Percentiles rank a stretch among this genome's conserved stretches.
Conservation (phyloP, 2,113 vertebrate species). For the Eulemur macaco region DNA sequence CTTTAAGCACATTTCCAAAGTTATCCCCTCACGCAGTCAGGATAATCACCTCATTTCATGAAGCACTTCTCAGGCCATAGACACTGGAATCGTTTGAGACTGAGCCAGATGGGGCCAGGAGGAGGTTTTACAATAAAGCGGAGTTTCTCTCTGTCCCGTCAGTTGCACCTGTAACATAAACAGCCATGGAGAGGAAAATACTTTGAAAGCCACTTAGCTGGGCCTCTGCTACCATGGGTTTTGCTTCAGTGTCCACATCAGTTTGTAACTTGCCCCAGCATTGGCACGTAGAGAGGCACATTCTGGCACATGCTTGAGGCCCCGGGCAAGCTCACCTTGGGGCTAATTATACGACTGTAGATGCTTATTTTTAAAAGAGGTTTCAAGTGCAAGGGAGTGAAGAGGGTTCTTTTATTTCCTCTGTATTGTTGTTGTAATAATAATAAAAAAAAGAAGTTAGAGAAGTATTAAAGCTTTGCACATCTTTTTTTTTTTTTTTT, state of each 20-base stretch:
- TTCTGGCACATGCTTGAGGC: background rate
- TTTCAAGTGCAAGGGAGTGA: slow-evolving; percentile 71
- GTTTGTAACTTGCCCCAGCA: background rate
- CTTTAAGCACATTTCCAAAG: slow-evolving; percentile 63
- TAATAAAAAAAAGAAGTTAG: slow-evolving; percentile 76
- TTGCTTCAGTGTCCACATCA: background rate
- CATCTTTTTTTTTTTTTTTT: slow-evolving; percentile 59
- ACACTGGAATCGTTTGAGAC: slow-evolving; percentile 42
- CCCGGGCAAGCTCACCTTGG: slow-evolving; percentile 38
- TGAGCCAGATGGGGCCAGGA: slow-evolving; percentile 68
- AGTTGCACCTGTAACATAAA: slow-evolving; percentile 72
- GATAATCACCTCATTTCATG: slow-evolving; percentile 66
- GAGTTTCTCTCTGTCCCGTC: slow-evolving; percentile 23
- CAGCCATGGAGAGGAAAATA: slow-evolving; percentile 28
- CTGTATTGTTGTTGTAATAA: slow-evolving; percentile 52
- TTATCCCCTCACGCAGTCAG: slow-evolving; percentile 54
- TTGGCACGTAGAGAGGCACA: background rate
- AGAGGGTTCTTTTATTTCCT: slow-evolving; percentile 73
- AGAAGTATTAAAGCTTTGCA: slow-evolving; percentile 78
- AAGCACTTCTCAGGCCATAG: slow-evolving; percentile 20
- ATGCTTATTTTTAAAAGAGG: slow-evolving; percentile 76
- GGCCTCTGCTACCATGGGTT: background rate
- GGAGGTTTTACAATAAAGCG: slow-evolving; percentile 19
- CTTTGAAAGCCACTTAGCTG: slow-evolving; percentile 26
- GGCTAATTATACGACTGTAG: slow-evolving; percentile 42